Base-by-base conservation (phyloP, 2,797 vertebrate species). In the Phataginus tetradactyla region DNA sequence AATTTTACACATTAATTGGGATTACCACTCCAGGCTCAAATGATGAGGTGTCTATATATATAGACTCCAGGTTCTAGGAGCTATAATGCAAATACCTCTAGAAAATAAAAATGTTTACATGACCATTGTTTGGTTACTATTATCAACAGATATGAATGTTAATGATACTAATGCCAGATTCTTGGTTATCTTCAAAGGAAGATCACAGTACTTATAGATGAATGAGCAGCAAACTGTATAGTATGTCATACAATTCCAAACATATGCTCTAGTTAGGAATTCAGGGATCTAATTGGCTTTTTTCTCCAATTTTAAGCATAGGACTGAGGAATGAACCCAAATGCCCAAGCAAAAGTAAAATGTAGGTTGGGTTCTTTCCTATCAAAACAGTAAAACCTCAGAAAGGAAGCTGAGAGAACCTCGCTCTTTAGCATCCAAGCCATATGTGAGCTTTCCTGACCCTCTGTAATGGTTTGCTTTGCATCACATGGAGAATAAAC, bases 361-460 rank as follows among this genome's bases (percentile, higher is more conserved):
- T 32, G 45, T 5, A 42, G 12, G 95, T 80, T 96, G 37, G 12
- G 7, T 79, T 94, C 39, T 18, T 74, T 27, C 42, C n/a, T 15
- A 32, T 79, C 79, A 92, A 49, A 39, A 75, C 11, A 79, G 63
- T 13, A 34, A 86, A 89, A 94, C 10, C 49, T 32, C 23, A 2
- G 61, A 51, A 68, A 84, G 34, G 14, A 85, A 92, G 9, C 29
- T 49, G 1, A 25, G 21, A 15, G n/a, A 96, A 39, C 2, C 25
- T 37, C 17, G 85, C 11, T 81, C 96, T 98, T 97, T 95, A 96
- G 88, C 93, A 84, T 49, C 90, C 57, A 1, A 85, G 5, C 71
- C 64, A 97, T 14, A 72, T 7, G 0, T 12, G 6, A 88, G 32
- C 15, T 71, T n/a, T 42, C 34, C 34, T 32, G 29, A 61, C 14